Evolutionary conservation across 1,140 invertebrate genomes (phyloP).

Genomic region (Agrilus planipennis): DNA sequence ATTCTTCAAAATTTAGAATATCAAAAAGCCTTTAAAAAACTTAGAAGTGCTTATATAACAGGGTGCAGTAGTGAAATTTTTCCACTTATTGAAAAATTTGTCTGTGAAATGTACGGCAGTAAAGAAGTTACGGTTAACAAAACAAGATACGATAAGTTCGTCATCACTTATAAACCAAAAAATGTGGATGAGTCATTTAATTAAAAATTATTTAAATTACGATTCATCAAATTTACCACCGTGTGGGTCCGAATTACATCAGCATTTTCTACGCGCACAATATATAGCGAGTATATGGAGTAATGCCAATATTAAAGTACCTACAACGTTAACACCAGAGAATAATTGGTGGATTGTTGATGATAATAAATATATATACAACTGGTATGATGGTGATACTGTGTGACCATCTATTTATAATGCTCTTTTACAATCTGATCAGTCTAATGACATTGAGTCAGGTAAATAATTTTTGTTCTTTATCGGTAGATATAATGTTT

Average conservation of each 20-base stretch:
- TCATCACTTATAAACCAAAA: neutral
- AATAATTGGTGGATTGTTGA: neutral
- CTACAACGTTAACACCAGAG: neutral
- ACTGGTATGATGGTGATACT: neutral
- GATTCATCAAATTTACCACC: neutral
- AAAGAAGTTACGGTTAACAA: neutral
- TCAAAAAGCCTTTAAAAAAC: neutral
- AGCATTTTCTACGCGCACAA: neutral
- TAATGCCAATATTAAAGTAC: neutral
- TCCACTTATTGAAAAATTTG: neutral
- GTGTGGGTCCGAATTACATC: neutral
- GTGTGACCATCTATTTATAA: neutral
- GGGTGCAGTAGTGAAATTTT: neutral
- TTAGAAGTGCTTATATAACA: neutral
- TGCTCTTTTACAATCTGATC: too few relatives aligned
- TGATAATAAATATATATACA: neutral
- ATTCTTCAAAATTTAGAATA: neutral
- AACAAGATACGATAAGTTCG: neutral
- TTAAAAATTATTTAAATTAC: neutral
- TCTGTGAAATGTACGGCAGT: neutral
- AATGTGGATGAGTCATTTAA: neutral
- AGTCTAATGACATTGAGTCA: too few relatives aligned
- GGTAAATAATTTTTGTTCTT: too few relatives aligned
- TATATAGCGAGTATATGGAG: neutral
- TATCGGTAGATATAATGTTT: too few relatives aligned